Evolutionary conservation across 2,797 vertebrate genomes (phyloP).

Genomic region (Coccyzus lansbergi): DNA sequence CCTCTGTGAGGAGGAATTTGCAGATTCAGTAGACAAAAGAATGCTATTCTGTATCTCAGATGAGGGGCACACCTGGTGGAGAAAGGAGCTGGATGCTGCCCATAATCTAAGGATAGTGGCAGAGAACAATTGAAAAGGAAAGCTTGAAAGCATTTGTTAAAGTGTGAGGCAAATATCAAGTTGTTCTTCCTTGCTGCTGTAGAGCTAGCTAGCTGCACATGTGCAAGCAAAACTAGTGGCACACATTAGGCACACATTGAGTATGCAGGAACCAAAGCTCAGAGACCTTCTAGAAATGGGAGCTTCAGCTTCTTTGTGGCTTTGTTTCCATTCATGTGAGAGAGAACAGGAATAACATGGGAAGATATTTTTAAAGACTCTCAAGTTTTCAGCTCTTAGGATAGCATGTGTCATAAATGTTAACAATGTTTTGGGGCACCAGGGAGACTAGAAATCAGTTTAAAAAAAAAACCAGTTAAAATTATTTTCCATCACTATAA

Average conservation of each 20-base stretch:
- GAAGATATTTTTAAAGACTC: not conserved
- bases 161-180: not conserved
- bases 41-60: not conserved
- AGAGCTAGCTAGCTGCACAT: not conserved
- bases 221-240: not conserved
- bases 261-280: not conserved
- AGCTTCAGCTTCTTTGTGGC: not conserved
- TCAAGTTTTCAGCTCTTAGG: not conserved
- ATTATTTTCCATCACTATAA: not conserved
- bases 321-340: not conserved
- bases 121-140: not conserved
- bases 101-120: fast-evolving
- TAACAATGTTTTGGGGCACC: not conserved
- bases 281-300: not conserved
- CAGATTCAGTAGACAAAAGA: not conserved
- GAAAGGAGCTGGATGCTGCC: not conserved
- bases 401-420: not conserved
- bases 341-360: not conserved
- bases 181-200: not conserved
- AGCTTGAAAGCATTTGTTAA: not conserved
- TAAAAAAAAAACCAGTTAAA: not conserved
- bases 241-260: fast-evolving
- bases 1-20: not conserved
- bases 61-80: not conserved
- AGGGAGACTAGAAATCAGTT: not conserved